Evolutionary conservation across 2,113 vertebrate species (phyloP).

Genomic region (Nymphicus hollandicus): DNA sequence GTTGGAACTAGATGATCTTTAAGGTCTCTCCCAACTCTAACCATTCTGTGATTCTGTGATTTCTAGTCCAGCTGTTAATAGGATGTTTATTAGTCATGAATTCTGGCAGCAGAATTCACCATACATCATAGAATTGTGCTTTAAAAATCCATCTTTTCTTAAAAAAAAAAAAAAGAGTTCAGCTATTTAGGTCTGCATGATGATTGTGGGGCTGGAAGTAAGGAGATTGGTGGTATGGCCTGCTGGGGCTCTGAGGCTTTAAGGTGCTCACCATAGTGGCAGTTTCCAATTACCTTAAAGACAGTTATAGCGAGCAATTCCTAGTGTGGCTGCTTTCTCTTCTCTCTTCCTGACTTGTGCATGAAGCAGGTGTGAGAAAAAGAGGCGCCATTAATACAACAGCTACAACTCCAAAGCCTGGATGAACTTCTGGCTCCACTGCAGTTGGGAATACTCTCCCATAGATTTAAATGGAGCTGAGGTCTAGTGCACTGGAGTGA

Average conservation of each 20-base stretch:
- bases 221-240: no score
- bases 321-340: neutral
- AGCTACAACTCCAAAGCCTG: neutral
- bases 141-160: neutral
- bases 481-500: neutral
- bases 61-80: neutral
- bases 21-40: neutral
- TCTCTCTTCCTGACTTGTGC: neutral
- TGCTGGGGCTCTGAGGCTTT: neutral
- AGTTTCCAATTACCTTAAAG: accelerated
- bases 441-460: neutral
- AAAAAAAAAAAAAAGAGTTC: neutral
- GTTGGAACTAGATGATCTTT: neutral
- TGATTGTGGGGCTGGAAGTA: neutral
- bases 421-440: neutral
- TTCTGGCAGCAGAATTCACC: neutral
- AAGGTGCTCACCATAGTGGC: neutral
- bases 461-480: neutral
- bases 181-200: neutral
- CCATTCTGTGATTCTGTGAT: neutral
- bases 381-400: accelerated
- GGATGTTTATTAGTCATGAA: neutral
- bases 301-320: neutral
- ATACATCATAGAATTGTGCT: accelerated
- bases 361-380: neutral